Conservation (phyloP, 2,888 invertebrate genomes). For the Hypsopygia costalis region DNA sequence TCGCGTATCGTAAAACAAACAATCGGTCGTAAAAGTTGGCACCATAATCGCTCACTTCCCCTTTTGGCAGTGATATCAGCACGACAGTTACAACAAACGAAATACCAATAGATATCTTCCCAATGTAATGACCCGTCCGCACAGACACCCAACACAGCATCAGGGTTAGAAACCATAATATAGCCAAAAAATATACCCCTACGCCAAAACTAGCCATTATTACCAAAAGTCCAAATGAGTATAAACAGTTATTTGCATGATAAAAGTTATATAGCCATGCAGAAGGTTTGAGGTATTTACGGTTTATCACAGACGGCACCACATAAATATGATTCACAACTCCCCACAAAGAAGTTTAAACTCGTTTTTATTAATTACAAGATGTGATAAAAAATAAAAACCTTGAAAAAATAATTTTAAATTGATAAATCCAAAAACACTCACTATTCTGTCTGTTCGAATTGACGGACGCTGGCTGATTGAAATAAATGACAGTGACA, state of each 20-base stretch:
- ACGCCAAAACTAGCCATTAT: constrained; percentile 79
- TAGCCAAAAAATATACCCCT: constrained; percentile 83
- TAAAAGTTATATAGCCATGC: constrained; percentile 26
- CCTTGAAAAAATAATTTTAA: constrained; percentile 22
- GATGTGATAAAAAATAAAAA: constrained; percentile 29
- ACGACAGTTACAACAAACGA: constrained; percentile 80
- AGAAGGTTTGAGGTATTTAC: constrained; percentile 39
- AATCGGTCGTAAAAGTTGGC: constrained; percentile 74
- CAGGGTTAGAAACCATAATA: constrained; percentile 83
- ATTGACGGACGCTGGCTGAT: too few species aligned
- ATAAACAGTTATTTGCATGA: constrained; percentile 5
- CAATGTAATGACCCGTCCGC: constrained; percentile 83
- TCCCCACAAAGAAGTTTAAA: constrained; percentile 33
- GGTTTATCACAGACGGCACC: constrained; percentile 31
- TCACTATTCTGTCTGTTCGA: neutral
- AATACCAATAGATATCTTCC: constrained; percentile 78
- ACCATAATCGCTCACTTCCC: constrained; percentile 47
- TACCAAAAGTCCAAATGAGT: constrained; percentile 6
- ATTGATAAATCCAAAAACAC: constrained; percentile 26
- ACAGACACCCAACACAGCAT: constrained; percentile 83
- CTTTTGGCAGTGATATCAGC: constrained; percentile 81
- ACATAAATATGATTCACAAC: constrained; percentile 27
- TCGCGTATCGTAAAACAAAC: constrained; percentile 47
- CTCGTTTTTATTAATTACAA: constrained; percentile 29
- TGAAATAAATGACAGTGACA: too few species aligned